These are phyloP conservation scores for Pardosa pseudoannulata DNA, from an alignment of 2,888 invertebrate genomes.

Conservation along the genomic window DNA sequence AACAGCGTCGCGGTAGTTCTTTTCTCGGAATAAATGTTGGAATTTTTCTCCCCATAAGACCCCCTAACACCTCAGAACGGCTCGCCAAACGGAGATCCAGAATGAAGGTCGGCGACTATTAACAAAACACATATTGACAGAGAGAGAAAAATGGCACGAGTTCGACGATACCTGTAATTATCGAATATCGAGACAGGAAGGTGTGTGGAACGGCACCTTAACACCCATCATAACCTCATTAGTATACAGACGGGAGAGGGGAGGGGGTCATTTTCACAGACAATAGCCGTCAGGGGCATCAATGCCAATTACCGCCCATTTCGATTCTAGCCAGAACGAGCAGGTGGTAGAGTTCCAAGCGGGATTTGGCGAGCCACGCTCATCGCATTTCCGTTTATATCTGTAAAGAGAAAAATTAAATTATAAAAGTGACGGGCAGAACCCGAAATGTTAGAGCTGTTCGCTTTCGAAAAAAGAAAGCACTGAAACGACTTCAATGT, in stretches of 20 bases:
- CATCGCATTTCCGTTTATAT: no score
- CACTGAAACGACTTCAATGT: no score
- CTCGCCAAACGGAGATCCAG: slow-evolving; percentile 1
- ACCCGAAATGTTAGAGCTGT: no score
- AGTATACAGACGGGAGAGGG: background rate
- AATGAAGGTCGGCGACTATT: slow-evolving; percentile 8
- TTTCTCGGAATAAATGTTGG: no score
- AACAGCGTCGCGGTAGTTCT: no score
- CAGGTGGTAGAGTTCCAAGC: background rate
- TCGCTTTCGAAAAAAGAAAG: no score
- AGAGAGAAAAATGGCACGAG: background rate
- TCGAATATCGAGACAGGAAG: background rate
- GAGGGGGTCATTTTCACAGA: background rate
- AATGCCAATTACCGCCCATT: background rate
- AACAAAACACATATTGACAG: slow-evolving; percentile 50
- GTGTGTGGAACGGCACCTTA: background rate
- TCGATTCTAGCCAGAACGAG: background rate
- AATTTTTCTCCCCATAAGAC: background rate
- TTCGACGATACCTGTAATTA: slow-evolving; percentile 22
- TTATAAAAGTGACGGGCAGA: no score
- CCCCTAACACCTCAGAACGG: background rate
- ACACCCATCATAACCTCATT: no score
- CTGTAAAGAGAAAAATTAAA: no score
- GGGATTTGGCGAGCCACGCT: no score
- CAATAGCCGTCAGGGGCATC: background rate